phyloP scores from a whole-genome alignment of 2,113 vertebrate genomes.

The Pachyramphus minor region DNA sequence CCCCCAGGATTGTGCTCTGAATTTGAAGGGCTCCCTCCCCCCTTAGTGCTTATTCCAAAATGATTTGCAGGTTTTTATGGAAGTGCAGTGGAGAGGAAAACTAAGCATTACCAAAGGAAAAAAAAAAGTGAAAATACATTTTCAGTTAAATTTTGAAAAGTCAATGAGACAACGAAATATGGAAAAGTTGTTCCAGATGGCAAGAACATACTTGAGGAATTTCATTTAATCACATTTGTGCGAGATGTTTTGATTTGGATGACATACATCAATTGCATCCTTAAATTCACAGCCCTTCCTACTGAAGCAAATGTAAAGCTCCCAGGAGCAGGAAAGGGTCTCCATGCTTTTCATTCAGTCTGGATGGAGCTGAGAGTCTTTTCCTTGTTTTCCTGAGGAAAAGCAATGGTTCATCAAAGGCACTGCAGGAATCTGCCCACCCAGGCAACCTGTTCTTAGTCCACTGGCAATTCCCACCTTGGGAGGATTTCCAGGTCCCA shows the following conservation, averaged over 20 bases:
- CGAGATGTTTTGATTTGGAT: conserved; percentile 48
- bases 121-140: not conserved
- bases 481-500: not conserved
- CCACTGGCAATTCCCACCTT: not conserved
- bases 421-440: not conserved
- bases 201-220: conserved; percentile 35
- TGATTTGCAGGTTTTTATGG: not conserved
- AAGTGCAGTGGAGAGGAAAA: not conserved
- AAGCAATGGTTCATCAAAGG: not conserved
- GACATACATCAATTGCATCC: conserved; percentile 44
- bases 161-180: conserved; percentile 57
- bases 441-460: not conserved
- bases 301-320: not conserved
- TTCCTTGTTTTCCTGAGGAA: not conserved
- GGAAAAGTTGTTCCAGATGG: conserved; percentile 63
- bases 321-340: not conserved
- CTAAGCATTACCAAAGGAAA: not conserved
- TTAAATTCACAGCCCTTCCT: conserved; percentile 46
- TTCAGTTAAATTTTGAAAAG: conserved; percentile 33
- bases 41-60: not conserved
- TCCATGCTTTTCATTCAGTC: not conserved
- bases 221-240: conserved; percentile 44
- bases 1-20: not conserved
- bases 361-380: not conserved
- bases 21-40: not conserved